Base-by-base conservation (phyloP, 2,888 invertebrate species). In the Leptinotarsa haldemani region DNA sequence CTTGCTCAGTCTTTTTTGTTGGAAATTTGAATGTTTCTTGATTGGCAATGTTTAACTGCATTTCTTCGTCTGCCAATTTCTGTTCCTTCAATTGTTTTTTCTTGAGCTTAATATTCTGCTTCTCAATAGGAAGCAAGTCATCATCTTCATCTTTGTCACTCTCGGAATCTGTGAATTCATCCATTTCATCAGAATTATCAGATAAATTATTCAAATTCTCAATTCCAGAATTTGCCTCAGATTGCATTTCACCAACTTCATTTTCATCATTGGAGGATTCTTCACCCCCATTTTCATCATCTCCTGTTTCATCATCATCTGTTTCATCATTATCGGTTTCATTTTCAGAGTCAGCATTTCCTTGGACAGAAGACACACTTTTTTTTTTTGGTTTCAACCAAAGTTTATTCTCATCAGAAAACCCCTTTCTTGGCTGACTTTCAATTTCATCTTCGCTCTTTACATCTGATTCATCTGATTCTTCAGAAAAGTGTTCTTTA, bases 121-220 rank as follows among this genome's bases (percentile, higher is more conserved):
- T 95, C 88, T 97, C 97, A 84, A 97, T 94, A 0, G 97, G 97
- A 68, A 97, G 86, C 86, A 94, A 88, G 83, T 95, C 93, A 75
- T 92, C 91, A 75, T 92, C 91, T 40, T 88, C 90, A 71, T 89
- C 89, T 2, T 86, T 85, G 7, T 85, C 85, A 0, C 84, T 85
- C 12, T 82, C 81, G 16, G 70, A 65, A 18, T 75, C 72, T 30
- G 65, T 63, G 74, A 70, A 75, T 70, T 78, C 78, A 65, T 78
- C 75, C 40, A 85, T 84, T 67, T 86, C 86, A 74, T 86, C 87
- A 13, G 86, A 85, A 64, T 88, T 82, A n/a, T 83, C 87, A 70
- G 83, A 87, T 80, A 73, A 84, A 50, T 88, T 87, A 79, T 86
- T 80, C 40, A 81, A 79, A 12, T 82, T 73, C 46, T 82, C 76